Conservation (phyloP, 1,140 invertebrate genomes). For the Subanguina moxae region DNA sequence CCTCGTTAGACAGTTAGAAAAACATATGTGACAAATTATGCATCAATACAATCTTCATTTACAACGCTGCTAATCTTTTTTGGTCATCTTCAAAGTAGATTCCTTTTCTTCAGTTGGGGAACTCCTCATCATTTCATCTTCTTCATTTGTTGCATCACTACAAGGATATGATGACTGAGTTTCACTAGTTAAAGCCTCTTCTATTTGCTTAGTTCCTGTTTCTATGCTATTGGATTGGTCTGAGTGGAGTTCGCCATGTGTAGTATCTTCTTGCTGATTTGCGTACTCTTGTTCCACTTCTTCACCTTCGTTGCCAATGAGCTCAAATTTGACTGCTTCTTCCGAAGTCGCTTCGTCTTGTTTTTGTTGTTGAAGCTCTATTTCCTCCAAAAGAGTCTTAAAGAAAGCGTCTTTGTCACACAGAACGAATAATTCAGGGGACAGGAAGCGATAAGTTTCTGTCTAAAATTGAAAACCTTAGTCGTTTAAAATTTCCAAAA, state of each 20-base stretch:
- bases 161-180: no score
- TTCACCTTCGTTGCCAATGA: neutral
- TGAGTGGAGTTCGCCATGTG: neutral
- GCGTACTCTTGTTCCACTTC: neutral
- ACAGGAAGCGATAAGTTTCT: neutral
- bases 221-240: neutral
- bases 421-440: slow-evolving; percentile 1
- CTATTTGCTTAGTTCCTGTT: neutral
- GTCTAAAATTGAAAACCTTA: neutral
- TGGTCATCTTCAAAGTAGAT: no score
- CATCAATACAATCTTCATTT: no score
- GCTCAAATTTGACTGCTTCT: slow-evolving; percentile 4
- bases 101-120: no score
- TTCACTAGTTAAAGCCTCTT: neutral
- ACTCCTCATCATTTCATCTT: no score
- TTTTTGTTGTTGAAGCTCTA: slow-evolving; percentile 2
- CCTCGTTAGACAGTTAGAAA: no score
- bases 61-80: no score
- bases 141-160: neutral
- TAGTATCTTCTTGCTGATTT: neutral
- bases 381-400: neutral
- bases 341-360: neutral
- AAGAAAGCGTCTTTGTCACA: slow-evolving; percentile 3
- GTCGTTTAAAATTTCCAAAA: neutral
- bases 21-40: no score